These are phyloP conservation scores for Tinea pellionella DNA, from an alignment of 2,888 invertebrate genomes.

Conservation along the genomic window DNA sequence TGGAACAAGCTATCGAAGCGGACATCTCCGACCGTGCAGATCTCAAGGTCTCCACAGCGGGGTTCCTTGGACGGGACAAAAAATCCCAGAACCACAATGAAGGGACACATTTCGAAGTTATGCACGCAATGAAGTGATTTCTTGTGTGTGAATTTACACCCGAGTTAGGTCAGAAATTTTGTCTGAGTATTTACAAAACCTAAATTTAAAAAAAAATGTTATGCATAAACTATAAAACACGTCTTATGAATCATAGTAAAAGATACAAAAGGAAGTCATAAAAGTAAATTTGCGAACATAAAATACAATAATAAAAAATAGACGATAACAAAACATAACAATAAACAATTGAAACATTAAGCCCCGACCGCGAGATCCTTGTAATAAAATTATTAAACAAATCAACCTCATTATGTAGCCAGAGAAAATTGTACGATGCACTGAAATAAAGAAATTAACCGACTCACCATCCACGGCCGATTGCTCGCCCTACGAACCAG, in stretches of 20 bases:
- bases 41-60: slow-evolving; percentile 47
- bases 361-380: slow-evolving; percentile 19
- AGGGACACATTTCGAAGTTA: neutral
- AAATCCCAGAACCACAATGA: slow-evolving; percentile 23
- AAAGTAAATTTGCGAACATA: neutral
- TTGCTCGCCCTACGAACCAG: slow-evolving; percentile 46
- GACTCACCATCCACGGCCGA: slow-evolving; percentile 50
- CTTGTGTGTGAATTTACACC: slow-evolving; percentile 2
- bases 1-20: slow-evolving; percentile 26
- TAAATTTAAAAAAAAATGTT: neutral
- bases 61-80: slow-evolving; percentile 29
- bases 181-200: neutral
- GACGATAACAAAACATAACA: neutral
- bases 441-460: slow-evolving; percentile 68
- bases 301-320: neutral
- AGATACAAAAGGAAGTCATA: neutral
- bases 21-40: slow-evolving; percentile 31
- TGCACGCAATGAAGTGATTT: neutral
- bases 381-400: slow-evolving; percentile 70
- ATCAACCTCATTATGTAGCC: slow-evolving; percentile 62
- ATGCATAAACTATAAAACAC: neutral
- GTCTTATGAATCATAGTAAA: neutral
- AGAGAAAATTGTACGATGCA: slow-evolving; percentile 66
- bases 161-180: neutral
- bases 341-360: slow-evolving; percentile 13